phyloP scores from a whole-genome alignment of 2,888 invertebrate genomes.

The Melieria picta region DNA sequence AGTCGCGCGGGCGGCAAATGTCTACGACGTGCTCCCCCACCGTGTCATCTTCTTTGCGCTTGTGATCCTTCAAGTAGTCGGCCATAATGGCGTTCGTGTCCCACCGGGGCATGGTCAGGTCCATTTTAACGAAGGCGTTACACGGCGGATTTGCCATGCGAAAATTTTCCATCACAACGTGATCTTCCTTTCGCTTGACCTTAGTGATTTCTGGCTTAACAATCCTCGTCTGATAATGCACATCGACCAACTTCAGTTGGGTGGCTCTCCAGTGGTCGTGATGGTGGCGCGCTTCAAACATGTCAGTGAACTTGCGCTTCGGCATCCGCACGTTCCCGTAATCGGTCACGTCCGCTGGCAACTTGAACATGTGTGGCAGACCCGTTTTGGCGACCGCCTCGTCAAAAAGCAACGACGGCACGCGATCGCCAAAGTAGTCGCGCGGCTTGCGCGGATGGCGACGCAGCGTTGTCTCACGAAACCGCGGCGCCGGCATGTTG shows the following conservation, averaged over 20 bases:
- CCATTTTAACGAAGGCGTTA: conserved; percentile 47
- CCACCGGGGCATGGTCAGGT: conserved; percentile 50
- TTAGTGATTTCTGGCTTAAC: conserved; percentile 50
- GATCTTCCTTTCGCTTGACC: conserved; percentile 40
- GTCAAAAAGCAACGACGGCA: conserved; percentile 52
- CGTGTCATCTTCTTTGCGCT: conserved; percentile 28
- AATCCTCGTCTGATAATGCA: conserved; percentile 57
- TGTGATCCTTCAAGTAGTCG: conserved; percentile 39
- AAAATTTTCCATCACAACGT: conserved; percentile 48
- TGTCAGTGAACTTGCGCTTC: conserved; percentile 52
- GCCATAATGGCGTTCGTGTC: conserved; percentile 51
- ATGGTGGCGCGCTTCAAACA: conserved; percentile 61
- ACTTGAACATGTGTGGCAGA: conserved; percentile 51
- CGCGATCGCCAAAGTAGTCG: conserved; percentile 51
- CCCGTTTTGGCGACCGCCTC: conserved; percentile 45
- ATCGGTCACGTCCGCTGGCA: conserved; percentile 47
- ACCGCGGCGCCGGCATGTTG: conserved; percentile 62
- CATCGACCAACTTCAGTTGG: conserved; percentile 54
- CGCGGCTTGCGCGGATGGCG: conserved; percentile 56
- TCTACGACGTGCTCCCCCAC: conserved; percentile 38
- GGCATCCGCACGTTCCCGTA: conserved; percentile 52
- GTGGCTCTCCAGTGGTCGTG: conserved; percentile 62
- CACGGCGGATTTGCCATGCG: conserved; percentile 54
- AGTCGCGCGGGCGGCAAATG: conserved; percentile 50
- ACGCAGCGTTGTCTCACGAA: conserved; percentile 57